Evolutionary conservation across 2,888 invertebrate genomes (phyloP), one percentile per base, ranked within the genome.

Genomic region (Cephus sareptanus): DNA sequence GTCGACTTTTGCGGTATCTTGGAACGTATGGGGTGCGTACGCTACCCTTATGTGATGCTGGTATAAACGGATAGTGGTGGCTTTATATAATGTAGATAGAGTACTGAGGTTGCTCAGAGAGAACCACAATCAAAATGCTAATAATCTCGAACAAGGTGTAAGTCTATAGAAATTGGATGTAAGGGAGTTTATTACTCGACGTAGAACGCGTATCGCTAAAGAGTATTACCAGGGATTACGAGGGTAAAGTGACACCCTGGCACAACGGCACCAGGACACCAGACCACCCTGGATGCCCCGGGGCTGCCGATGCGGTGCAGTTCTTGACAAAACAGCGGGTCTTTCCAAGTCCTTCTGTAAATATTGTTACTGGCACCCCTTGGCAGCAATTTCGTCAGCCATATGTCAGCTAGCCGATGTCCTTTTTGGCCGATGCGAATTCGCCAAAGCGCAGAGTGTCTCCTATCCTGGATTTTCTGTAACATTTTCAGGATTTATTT

Each of bases 361-460:
- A 91, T 91, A 91, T 91, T 91, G 89, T 91, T 91, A 91, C 91
- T 89, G 82, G 84, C 87, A 84, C 87, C 90, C 90, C 85, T 86
- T 84, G 56, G 23, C 86, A 86, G 89, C 91, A 90, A 91, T 91
- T 91, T 90, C 81, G 86, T 80, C 79, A 79, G 87, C 91, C 91
- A 91, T 91, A 91, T 91, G 91, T 89, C 89, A 87, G 83, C 75
- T 81, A 78, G 77, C 23, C 82, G 86, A 83, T 88, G 86, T 85
- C 83, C 87, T 89, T 89, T 89, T 89, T 84, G 80, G 80, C 80
- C 82, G 82, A 81, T 34, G 71, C 31, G 71, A 13, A 71, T 71
- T 33, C 71, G 71, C 23, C 40, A 23, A 23, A 23, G 56, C 56
- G 15, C 23, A 23, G 4, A 40, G 40, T 40, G 56, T 0, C 56